Evolutionary conservation across 2,113 vertebrate genomes (phyloP).

Genomic region (Limanda limanda): DNA sequence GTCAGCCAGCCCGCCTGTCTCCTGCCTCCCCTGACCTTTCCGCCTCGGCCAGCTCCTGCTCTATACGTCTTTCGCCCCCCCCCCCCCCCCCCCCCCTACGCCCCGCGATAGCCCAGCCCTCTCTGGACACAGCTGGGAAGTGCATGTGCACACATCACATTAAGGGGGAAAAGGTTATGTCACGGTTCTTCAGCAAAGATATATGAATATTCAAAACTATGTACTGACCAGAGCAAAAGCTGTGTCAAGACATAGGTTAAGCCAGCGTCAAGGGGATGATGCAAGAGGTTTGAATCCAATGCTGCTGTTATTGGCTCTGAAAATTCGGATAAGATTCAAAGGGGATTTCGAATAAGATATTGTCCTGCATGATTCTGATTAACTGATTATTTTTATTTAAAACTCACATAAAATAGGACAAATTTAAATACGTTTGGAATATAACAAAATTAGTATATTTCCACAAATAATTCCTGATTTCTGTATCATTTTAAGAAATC

Average conservation of each 20-base stretch:
- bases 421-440: background rate
- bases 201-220: slow-evolving; percentile 78
- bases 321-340: slow-evolving; percentile 11
- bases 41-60: slow-evolving; percentile 83
- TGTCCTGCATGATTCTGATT: background rate
- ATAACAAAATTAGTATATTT: background rate
- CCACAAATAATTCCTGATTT: background rate
- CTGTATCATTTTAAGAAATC: background rate
- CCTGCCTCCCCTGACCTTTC: slow-evolving; percentile 87
- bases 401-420: background rate
- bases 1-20: slow-evolving; percentile 85
- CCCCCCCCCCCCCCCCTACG: slow-evolving; percentile 25
- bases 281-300: slow-evolving; percentile 32
- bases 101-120: slow-evolving; percentile 68
- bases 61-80: slow-evolving; percentile 65
- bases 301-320: slow-evolving; percentile 16
- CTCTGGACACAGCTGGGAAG: slow-evolving; percentile 82
- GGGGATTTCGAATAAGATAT: background rate
- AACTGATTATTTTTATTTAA: background rate
- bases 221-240: slow-evolving; percentile 34
- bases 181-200: slow-evolving; percentile 77
- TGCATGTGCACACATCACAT: slow-evolving; percentile 80
- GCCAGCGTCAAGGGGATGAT: slow-evolving; percentile 34
- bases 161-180: slow-evolving; percentile 80
- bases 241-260: slow-evolving; percentile 59